phyloP scores from a whole-genome alignment of 2,113 vertebrate genomes.

The Aplodontia rufa region DNA sequence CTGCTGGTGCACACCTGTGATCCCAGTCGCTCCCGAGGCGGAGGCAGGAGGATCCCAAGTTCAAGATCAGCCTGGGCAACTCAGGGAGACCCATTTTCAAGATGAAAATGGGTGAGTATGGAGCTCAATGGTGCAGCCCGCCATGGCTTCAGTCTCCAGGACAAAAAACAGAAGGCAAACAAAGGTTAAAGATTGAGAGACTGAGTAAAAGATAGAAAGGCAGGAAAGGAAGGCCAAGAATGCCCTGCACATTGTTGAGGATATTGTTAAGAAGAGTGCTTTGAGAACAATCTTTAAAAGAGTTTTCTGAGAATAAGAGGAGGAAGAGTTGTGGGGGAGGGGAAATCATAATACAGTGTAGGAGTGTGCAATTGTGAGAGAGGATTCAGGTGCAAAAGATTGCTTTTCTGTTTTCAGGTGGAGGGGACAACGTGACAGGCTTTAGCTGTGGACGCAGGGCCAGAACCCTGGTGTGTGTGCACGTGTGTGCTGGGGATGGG shows the following conservation, averaged over 20 bases:
- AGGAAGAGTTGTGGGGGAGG: neutral
- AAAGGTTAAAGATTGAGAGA: neutral
- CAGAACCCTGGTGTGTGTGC: neutral
- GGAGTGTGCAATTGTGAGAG: neutral
- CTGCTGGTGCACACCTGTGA: too few relatives aligned
- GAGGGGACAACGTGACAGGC: too few relatives aligned
- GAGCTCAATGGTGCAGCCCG: too few relatives aligned
- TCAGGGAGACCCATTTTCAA: too few relatives aligned
- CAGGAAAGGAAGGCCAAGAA: neutral
- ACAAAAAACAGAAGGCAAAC: neutral
- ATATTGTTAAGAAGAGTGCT: neutral
- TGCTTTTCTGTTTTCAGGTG: neutral
- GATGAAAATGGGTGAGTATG: too few relatives aligned
- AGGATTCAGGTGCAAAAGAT: neutral
- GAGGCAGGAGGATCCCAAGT: too few relatives aligned
- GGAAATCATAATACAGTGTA: neutral
- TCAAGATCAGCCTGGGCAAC: too few relatives aligned
- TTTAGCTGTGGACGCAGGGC: neutral
- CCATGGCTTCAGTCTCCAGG: too few relatives aligned
- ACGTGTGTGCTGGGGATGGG: neutral
- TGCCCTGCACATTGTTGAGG: neutral
- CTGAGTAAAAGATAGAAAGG: neutral
- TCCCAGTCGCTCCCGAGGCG: too few relatives aligned
- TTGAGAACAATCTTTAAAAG: neutral
- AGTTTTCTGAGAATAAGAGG: neutral